Conservation (phyloP, 2,888 invertebrate species). For the Xiphydria camelus region DNA sequence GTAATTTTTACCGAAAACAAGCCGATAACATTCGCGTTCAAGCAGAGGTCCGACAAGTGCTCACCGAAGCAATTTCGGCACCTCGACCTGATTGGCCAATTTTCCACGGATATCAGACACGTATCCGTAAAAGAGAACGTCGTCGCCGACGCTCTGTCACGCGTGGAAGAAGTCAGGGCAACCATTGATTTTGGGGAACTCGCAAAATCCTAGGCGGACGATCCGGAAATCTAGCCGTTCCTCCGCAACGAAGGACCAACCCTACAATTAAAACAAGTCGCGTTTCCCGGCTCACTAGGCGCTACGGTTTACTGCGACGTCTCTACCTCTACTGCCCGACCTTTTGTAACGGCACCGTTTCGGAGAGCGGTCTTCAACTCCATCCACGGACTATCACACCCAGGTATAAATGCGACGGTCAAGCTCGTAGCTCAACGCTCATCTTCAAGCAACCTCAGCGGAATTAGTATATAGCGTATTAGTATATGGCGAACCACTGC, state of each 20-base stretch:
- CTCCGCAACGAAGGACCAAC: background rate
- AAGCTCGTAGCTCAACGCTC: background rate
- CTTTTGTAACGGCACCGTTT: constrained; percentile 21
- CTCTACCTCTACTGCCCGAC: constrained; percentile 11
- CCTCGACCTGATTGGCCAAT: background rate
- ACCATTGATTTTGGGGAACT: background rate
- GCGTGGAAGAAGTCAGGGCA: background rate
- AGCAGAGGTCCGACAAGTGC: background rate
- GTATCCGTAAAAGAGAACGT: background rate
- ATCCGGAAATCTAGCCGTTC: background rate
- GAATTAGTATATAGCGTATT: no score
- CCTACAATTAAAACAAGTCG: background rate
- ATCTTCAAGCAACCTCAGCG: no score
- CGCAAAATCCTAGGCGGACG: background rate
- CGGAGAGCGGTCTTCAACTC: constrained; percentile 14
- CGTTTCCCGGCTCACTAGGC: background rate
- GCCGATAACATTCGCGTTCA: background rate
- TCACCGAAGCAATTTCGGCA: background rate
- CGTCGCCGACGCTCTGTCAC: background rate
- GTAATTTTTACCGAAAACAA: background rate
- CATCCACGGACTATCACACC: background rate
- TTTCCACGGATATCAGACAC: background rate
- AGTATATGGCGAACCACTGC: no score
- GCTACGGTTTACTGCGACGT: constrained; percentile 21
- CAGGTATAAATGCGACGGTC: background rate